Base-by-base conservation (phyloP, 1,140 invertebrate genomes). In the Agrypnia vestita region DNA sequence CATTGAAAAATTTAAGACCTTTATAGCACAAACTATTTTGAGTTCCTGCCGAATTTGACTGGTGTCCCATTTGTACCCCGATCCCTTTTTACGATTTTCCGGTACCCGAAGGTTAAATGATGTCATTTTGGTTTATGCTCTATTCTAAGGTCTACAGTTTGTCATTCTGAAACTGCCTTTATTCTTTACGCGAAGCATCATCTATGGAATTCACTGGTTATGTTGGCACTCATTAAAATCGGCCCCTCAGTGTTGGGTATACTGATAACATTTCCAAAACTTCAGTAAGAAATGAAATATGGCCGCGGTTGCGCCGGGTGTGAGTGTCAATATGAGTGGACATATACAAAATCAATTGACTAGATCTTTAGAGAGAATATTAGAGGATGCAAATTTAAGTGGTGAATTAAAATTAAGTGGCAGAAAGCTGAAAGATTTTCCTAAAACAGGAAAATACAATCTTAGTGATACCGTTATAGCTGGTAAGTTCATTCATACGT, bases 351-450 rank as follows among this genome's bases (percentile, higher is more conserved):
- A 86, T 86, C 88, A 89, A 85, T 90, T 96, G 89, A 94, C 94
- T 82, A 91, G 94, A 86, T 95, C 94, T 74, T 90, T 97, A 85
- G 96, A 97, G 88, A 91, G 95, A 84, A 95, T 97, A 84, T 92
- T 97, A 84, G 96, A 97, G 88, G 96, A 97, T 87, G 96, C 96
- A 80, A 94, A 96, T 87, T 91, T 94, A 84, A 97, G 96, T 89
- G 96, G 96, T 85, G 96, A 97, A 88, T 91, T 98, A 82, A 94
- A 94, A 89, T 91, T 98, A 75, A 96, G 94, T 90, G 95, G 95
- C 84, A 92, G 96, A 84, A 97, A 97, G 87, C 91, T 97, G 83
- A 96, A 96, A 86, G 96, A 97, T 86, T 97, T 97, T 86, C 96
- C 96, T 8, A 96, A 96, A 89, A 91, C 93, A 73, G 90, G 90